Base-by-base conservation (phyloP, 2,113 vertebrate species). In the Narcine bancroftii region DNA sequence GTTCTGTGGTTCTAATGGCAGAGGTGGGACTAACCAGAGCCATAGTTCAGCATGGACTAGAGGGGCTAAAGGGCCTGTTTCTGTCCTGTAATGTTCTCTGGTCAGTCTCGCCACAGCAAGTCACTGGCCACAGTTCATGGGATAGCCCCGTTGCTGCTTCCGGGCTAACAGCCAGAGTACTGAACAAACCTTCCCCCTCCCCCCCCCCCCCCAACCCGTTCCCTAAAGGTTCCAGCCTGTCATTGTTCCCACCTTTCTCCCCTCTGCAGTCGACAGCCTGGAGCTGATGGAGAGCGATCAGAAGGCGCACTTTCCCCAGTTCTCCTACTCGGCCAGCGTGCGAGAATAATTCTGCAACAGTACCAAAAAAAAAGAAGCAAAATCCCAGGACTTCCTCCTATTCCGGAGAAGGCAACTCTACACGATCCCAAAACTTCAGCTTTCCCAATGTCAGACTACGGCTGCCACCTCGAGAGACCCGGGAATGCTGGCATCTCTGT, bases 321-420 rank as follows among this genome's bases (percentile, higher is more conserved):
- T 99, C 95, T 99, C 98, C 93, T 99, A 98, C 94, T 98, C 98
- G 0, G 98, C 98, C 95, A 96, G 96, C 96, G 97, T 98, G 94
- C 96, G 98, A 66, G 98, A 98, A 95, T 98, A 96, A 97, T 15
- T 15, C 81, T 21, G 77, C 81, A n/a, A 21, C n/a, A 19, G 36
- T 63, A 60, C 53, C 53, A 87, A 60, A 36, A 56, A 60, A n/a
- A 36, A 36, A n/a, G n/a, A n/a, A n/a, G n/a, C n/a, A 77, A 77
- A 36, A 36, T 24, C 75, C 81, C 81, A 60, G 53, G 53, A 87
- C 53, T 21, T 60, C 36, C 81, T 60, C 53, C 45, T 79, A 42
- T 77, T 42, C 50, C 24, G 81, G 81, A 56, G 50, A 85, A 85
- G 81, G 81, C 81, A 85, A 85, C 17, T n/a, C 81, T 15, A 60